Evolutionary conservation across 2,113 vertebrate genomes (phyloP), one percentile per base, ranked within the genome.

Genomic region (Hipposideros armiger): DNA sequence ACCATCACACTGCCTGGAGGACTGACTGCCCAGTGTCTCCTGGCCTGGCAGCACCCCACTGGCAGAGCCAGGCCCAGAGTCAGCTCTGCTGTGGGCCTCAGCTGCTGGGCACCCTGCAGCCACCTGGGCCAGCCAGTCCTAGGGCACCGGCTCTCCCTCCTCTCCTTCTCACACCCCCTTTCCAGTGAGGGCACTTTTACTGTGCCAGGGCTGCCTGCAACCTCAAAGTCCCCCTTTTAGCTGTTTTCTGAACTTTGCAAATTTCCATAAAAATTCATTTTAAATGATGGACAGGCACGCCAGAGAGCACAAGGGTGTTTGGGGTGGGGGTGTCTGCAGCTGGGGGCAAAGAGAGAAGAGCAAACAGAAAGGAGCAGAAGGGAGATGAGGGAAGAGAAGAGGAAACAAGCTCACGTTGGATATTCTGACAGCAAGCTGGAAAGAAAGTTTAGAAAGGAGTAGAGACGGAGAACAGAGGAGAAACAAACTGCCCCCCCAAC

Each of bases 211-310:
- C 40, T 24, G 11, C 72, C 45, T 1, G 4, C 17, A 54, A 16
- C 24, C 22, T 67, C 6, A 9, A 17, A 70, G 52, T 3, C 36
- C 47, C 30, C 28, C 3, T 42, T 84, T 67, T 4, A 19, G 52
- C 9, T 10, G 13, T 64, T 82, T 84, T 69, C 47, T 2, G 1
- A 32, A 83, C 42, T 94, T 82, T 22, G 52, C 36, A 76, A 4
- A 58, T 94, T 76, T 89, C 90, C 69, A 62, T 62, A 52, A 52
- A 96, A 95, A 74, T 60, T 42, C n/a, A 9, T 82, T 90, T 87
- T 69, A 77, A 47, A 62, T 32, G 50, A 82, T 24, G 13, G 22
- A n/a, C 36, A 5, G 26, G n/a, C 0, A 3, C n/a, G 17, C n/a
- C 24, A 24, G 28, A 10, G n/a, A 45, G 24, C 19, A 36, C 14